A percentile compares a stretch with the other conserved stretches of the same genome.
Conservation (phyloP, 2,888 invertebrate genomes). For the Rutpela maculata region DNA sequence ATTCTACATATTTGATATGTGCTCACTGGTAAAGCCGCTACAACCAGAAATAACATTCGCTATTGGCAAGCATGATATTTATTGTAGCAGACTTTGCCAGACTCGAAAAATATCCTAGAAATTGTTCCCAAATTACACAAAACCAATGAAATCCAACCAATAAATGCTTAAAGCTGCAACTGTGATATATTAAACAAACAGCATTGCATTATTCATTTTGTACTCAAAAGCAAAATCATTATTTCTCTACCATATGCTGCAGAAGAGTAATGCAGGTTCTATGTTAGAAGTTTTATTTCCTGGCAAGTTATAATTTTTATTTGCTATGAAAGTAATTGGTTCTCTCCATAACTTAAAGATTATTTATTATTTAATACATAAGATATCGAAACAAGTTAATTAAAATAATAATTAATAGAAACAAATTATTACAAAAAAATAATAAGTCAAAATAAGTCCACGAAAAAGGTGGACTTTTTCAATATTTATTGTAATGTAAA, state of each 20-base stretch:
- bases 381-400: too few species aligned
- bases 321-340: background rate
- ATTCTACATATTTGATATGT: slow-evolving; percentile 43
- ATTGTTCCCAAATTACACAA: slow-evolving; percentile 46
- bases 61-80: slow-evolving; percentile 48
- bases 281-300: background rate
- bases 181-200: slow-evolving; percentile 23
- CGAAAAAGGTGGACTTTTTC: too few species aligned
- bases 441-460: too few species aligned
- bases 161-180: slow-evolving; percentile 42
- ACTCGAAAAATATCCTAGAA: slow-evolving; percentile 45
- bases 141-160: slow-evolving; percentile 40
- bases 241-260: slow-evolving; percentile 13
- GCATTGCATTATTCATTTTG: slow-evolving; percentile 34
- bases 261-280: background rate
- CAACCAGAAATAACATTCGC: slow-evolving; percentile 41
- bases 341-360: background rate
- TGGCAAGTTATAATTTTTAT: background rate
- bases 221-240: slow-evolving; percentile 16
- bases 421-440: too few species aligned
- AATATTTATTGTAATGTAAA: too few species aligned
- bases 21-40: slow-evolving; percentile 29
- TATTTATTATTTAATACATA: too few species aligned
- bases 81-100: slow-evolving; percentile 40
- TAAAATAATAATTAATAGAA: too few species aligned